Evolutionary conservation across 2,113 vertebrate genomes (phyloP).

Genomic region (Lontra canadensis): DNA sequence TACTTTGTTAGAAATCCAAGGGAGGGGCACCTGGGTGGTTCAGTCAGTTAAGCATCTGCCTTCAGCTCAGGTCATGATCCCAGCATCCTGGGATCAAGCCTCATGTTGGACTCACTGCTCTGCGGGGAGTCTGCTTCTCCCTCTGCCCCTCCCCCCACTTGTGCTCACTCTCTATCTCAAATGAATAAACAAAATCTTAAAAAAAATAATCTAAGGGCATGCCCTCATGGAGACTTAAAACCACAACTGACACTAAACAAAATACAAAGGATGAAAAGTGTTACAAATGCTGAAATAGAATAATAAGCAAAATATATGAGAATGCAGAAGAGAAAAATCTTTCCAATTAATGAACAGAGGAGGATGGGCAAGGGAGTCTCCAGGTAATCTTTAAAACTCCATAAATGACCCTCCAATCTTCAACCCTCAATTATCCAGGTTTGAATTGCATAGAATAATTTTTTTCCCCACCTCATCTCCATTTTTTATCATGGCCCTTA

Average conservation of each 20-base stretch:
- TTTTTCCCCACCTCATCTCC: background rate
- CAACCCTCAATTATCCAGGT: background rate
- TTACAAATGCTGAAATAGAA: background rate
- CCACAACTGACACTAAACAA: background rate
- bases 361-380: background rate
- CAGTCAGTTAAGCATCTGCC: background rate
- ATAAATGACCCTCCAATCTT: background rate
- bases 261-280: background rate
- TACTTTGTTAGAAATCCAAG: background rate
- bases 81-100: background rate
- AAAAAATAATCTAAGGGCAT: background rate
- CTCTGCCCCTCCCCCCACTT: background rate
- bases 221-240: background rate
- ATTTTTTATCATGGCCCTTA: background rate
- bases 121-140: background rate
- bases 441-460: constrained; percentile 21
- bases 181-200: background rate
- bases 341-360: background rate
- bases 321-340: background rate
- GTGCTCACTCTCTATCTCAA: background rate
- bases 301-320: background rate
- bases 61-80: background rate
- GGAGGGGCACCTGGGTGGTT: background rate
- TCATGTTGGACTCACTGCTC: no score
- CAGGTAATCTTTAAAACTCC: background rate